Base-by-base conservation (phyloP, 1,140 invertebrate genomes). In the Zaprionus vittiger region DNA sequence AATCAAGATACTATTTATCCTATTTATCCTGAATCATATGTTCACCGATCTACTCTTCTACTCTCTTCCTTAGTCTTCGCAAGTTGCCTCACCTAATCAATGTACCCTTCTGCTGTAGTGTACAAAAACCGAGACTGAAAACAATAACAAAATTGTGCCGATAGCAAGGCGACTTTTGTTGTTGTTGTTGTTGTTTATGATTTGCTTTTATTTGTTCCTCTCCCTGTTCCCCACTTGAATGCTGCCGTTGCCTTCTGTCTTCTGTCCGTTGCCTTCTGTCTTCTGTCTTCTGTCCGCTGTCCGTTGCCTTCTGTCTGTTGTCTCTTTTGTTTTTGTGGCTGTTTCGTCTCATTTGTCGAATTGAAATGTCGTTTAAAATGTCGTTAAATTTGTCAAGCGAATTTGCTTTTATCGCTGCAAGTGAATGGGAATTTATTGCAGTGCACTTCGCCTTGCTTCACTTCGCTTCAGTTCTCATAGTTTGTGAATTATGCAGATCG, bases 401-500 rank as follows among this genome's bases (percentile, higher is more conserved):
- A 37, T 64, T 26, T 56, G 37, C 37, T 66, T 57, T 26, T 20
- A 44, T 31, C 11, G 26, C n/a, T 54, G 17, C 7, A 22, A 41
- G 26, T 14, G 44, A 57, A 59, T 47, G 44, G 26, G 28, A 44
- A 57, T 47, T 59, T 67, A 59, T 67, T 59, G 56, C 56, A 57
- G 38, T 59, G 14, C 14, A 56, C 20, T 56, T 76, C 56, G 73
- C 37, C 14, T 17, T n/a, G n/a, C 41, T 47, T 47, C n/a, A 7
- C 7, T 47, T 7, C 41, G n/a, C 41, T 47, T 47, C 56, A 49
- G 22, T 75, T 41, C 14, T 44, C 65, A 71, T 70, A 81, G 37
- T 15, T 38, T 67, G 63, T 28, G 56, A 68, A 70, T 64, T 77
- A 63, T 83, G 73, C 69, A 83, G 77, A 77, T 86, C 54, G 72